phyloP scores from a whole-genome alignment of 1,140 invertebrate genomes.

The Drosophila insularis region DNA sequence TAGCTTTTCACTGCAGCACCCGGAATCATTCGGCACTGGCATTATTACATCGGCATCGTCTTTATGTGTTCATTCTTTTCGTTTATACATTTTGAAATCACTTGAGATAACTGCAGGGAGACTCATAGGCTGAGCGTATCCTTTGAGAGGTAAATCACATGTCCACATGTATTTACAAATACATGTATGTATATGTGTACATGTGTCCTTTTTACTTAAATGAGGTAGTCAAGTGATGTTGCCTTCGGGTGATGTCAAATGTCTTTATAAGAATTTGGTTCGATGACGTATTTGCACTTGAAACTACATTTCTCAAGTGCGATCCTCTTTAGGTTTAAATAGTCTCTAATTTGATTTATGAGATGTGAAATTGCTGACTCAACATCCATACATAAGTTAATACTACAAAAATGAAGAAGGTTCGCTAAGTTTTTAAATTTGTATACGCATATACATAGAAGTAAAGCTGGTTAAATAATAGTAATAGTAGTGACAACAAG shows the following conservation, averaged over 20 bases:
- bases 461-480: too few species aligned
- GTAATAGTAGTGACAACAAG: too few species aligned
- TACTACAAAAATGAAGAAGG: too few species aligned
- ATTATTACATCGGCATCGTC: background rate
- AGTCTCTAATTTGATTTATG: slow-evolving; percentile 4
- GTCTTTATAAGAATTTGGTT: background rate
- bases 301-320: background rate
- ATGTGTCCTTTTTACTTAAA: slow-evolving; percentile 41
- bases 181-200: slow-evolving; percentile 17
- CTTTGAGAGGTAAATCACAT: slow-evolving; percentile 64
- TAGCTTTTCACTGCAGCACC: slow-evolving; percentile 23
- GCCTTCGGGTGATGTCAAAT: background rate
- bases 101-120: slow-evolving; percentile 63
- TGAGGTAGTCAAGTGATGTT: slow-evolving; percentile 44
- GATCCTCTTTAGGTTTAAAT: background rate
- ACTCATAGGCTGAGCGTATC: slow-evolving; percentile 50
- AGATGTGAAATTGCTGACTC: too few species aligned
- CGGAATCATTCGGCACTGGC: background rate
- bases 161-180: background rate
- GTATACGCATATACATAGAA: too few species aligned
- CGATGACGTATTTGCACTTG: background rate
- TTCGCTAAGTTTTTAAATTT: too few species aligned
- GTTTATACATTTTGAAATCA: slow-evolving; percentile 59
- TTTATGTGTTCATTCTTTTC: slow-evolving; percentile 33
- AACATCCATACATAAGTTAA: too few species aligned